Percentiles rank a stretch among this genome's conserved stretches.
phyloP scores from a whole-genome alignment of 2,797 vertebrate species.

The Molossus molossus region DNA sequence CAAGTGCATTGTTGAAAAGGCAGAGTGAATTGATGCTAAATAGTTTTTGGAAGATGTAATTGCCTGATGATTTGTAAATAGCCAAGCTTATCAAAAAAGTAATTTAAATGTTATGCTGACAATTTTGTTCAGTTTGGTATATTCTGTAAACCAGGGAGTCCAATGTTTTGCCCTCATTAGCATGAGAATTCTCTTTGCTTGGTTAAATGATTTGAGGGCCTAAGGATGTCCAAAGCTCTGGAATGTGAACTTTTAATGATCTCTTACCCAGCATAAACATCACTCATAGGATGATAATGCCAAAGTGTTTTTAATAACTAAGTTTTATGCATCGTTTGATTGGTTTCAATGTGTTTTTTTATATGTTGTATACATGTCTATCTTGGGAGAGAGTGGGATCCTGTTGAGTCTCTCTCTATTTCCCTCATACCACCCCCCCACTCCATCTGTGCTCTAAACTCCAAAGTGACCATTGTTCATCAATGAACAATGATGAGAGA shows the following conservation, averaged over 20 bases:
- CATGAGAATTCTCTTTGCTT: constrained; percentile 89
- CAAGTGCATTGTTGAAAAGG: constrained; percentile 91
- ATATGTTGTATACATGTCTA: neutral
- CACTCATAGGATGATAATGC: constrained; percentile 46
- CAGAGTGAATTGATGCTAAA: constrained; percentile 93
- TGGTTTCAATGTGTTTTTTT: constrained; percentile 9
- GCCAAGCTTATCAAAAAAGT: constrained; percentile 92
- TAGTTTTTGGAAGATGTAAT: constrained; percentile 93
- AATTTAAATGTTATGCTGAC: constrained; percentile 93
- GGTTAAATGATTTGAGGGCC: constrained; percentile 86
- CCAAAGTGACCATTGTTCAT: neutral
- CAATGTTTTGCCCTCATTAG: constrained; percentile 90
- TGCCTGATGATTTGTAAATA: constrained; percentile 94
- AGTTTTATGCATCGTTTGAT: neutral
- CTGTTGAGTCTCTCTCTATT: neutral
- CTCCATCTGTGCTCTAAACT: neutral
- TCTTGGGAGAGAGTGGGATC: neutral
- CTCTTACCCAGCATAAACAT: constrained; percentile 70
- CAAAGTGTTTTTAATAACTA: constrained; percentile 54
- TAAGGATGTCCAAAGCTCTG: constrained; percentile 72
- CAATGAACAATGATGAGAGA: neutral
- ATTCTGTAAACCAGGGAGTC: constrained; percentile 89
- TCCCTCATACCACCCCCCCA: neutral
- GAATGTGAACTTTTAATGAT: constrained; percentile 84
- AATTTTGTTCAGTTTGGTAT: constrained; percentile 91